phyloP scores from a whole-genome alignment of 2,797 vertebrate genomes.

The Rhinella marina region DNA sequence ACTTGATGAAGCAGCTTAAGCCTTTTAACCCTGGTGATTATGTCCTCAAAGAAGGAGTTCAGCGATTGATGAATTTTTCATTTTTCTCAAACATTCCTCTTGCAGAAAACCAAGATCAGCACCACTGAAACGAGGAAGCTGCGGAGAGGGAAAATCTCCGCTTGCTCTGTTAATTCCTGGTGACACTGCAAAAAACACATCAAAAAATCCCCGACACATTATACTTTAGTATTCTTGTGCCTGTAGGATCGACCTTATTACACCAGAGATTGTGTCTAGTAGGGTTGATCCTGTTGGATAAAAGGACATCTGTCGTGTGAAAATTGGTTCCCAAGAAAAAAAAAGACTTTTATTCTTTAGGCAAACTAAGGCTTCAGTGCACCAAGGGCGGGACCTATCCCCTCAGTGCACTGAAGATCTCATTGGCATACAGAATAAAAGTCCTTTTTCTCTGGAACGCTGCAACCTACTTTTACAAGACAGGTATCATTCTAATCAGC shows the following conservation, averaged over 20 bases:
- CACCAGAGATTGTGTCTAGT: too few relatives aligned
- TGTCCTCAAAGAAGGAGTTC: constrained; percentile 8
- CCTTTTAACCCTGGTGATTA: constrained; percentile 17
- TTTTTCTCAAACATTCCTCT: constrained; percentile 7
- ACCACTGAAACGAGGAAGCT: background rate
- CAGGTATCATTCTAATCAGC: too few relatives aligned
- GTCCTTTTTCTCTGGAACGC: too few relatives aligned
- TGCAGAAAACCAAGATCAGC: background rate
- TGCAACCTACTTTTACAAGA: too few relatives aligned
- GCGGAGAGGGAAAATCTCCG: background rate
- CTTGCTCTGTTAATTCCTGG: background rate
- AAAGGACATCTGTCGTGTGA: too few relatives aligned
- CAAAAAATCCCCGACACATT: background rate
- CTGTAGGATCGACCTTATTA: background rate
- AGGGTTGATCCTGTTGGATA: too few relatives aligned
- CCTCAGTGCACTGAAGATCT: too few relatives aligned
- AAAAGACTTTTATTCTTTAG: too few relatives aligned
- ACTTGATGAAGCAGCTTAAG: background rate
- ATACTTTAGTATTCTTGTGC: background rate
- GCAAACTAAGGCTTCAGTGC: too few relatives aligned
- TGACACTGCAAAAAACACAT: constrained; percentile 10
- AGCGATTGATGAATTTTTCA: constrained; percentile 7
- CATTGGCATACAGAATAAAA: too few relatives aligned
- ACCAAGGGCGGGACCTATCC: too few relatives aligned
- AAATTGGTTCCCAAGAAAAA: too few relatives aligned